Conservation (phyloP, 2,113 vertebrate species). For the Sylvietta virens region DNA sequence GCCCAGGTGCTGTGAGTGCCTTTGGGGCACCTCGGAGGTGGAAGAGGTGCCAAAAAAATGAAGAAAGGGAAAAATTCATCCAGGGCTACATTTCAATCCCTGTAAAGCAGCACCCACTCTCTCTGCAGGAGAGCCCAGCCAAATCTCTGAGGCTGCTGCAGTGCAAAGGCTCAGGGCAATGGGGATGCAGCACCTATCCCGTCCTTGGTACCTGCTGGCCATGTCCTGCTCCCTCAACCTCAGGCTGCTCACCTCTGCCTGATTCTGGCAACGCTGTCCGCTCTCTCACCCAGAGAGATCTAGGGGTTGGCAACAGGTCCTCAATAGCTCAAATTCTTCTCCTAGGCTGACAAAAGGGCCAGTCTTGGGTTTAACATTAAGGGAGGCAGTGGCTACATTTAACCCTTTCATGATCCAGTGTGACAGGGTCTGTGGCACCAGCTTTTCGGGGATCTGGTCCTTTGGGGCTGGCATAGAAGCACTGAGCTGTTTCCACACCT, state of each 20-base stretch:
- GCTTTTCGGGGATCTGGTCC: neutral
- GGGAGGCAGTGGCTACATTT: neutral
- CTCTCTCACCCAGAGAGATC: neutral
- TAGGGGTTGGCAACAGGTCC: neutral
- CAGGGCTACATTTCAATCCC: neutral
- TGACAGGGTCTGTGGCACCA: fast-evolving
- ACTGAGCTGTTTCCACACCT: neutral
- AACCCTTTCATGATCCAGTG: neutral
- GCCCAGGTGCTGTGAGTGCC: neutral
- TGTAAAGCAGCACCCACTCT: neutral
- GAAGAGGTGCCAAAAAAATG: neutral
- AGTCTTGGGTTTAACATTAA: fast-evolving
- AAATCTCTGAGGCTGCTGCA: neutral
- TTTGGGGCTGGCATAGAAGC: neutral
- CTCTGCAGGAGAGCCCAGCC: neutral
- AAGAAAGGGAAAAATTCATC: neutral
- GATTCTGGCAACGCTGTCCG: neutral
- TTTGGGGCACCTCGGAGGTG: fast-evolving
- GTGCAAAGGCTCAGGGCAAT: fast-evolving
- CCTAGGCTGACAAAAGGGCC: neutral
- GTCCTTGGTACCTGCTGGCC: neutral
- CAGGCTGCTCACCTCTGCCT: neutral
- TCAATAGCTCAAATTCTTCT: neutral
- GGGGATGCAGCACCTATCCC: neutral
- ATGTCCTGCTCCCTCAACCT: neutral